phyloP scores from a whole-genome alignment of 2,113 vertebrate species.

The Ellobius talpinus region DNA sequence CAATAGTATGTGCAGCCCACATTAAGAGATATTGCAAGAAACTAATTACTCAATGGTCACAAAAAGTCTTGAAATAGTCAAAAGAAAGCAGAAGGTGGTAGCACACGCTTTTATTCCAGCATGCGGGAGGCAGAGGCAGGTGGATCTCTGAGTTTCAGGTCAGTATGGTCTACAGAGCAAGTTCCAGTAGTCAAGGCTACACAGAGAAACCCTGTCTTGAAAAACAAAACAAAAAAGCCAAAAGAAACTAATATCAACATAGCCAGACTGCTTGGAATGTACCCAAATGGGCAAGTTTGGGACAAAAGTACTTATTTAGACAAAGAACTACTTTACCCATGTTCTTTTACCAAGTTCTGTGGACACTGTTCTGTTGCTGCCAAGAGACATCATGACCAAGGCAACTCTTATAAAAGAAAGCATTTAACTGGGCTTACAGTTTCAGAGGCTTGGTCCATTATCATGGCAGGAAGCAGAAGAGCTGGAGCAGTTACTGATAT shows the following conservation, averaged over 20 bases:
- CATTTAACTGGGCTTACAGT: not conserved
- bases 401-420: not conserved
- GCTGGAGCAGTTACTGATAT: not conserved
- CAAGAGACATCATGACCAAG: not conserved
- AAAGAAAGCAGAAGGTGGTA: conserved; percentile 52
- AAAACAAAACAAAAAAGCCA: not conserved
- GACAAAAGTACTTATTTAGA: conserved; percentile 58
- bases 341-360: not conserved
- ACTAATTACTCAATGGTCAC: conserved; percentile 52
- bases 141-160: not conserved
- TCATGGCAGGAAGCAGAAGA: not conserved
- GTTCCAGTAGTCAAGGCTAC: not conserved
- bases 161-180: not conserved
- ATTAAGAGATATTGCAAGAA: conserved; percentile 53
- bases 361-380: not conserved
- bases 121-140: not conserved
- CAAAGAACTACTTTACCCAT: conserved; percentile 23
- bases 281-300: conserved; percentile 50
- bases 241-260: conserved; percentile 58
- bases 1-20: conserved; percentile 22
- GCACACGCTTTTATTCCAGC: not conserved
- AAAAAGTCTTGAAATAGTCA: conserved; percentile 44
- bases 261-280: conserved; percentile 10
- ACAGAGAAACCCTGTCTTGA: not conserved
- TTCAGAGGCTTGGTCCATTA: not conserved